Evolutionary conservation across 2,113 vertebrate genomes (phyloP), one percentile per base, ranked within the genome.

Genomic region (Machaerirhynchus nigripectus): DNA sequence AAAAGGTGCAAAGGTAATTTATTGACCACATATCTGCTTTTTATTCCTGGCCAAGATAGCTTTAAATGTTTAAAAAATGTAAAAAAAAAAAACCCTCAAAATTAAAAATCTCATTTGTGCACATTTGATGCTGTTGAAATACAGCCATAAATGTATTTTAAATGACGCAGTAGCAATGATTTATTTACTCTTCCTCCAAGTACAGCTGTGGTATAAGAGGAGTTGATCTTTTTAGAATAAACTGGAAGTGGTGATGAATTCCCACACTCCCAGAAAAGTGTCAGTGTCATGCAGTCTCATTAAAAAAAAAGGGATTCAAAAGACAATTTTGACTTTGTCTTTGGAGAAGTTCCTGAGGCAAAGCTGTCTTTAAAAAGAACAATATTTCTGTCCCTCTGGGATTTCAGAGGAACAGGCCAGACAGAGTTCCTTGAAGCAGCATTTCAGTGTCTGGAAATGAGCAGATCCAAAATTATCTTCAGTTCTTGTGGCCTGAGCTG

Each of bases 381-480:
- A 91, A 21, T 94, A 67, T 91, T 93, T 91, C 17, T 28, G 18
- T 63, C 28, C 92, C 70, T 42, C 9, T 50, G 94, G 85, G 95
- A 92, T 53, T 89, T 71, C 85, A 79, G 84, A 96, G 81, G 87
- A 91, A 89, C 65, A 82, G 30, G 73, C 84, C 92, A 94, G 91
- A 81, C 85, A 63, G 82, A 92, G 70, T 52, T 93, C 90, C 95
- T 82, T 96, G 90, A 90, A 84, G 92, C 84, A 83, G 84, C 68
- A 37, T 71, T 95, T 75, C 47, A 71, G 74, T 91, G 87, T 47
- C 90, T 95, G 95, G 90, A 94, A 94, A 87, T 2, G 60, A 89
- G 60, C 84, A 89, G 69, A 94, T 94, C 74, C 93, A 82, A 96
- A 94, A 93, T 89, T 59, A 39, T 96, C 81, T 82, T 15, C 69